Percentiles rank a stretch among this genome's conserved stretches.
These are phyloP conservation scores for Parus major DNA, from an alignment of 2,113 vertebrate species.

Conservation along the genomic window DNA sequence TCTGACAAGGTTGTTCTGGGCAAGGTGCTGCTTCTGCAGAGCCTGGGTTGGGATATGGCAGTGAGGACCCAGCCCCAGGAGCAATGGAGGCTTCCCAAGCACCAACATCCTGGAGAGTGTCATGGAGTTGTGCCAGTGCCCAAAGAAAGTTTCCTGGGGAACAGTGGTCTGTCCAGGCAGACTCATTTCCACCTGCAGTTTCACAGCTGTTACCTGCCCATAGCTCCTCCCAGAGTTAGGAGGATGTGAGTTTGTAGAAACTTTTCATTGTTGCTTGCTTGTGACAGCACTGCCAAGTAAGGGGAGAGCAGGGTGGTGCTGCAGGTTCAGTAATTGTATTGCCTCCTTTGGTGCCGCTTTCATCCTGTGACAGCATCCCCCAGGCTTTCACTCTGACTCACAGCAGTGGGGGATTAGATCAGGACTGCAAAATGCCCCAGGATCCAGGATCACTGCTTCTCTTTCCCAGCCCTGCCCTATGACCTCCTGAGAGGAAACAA, in stretches of 20 bases:
- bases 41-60: rapidly evolving
- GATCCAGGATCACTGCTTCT: not conserved
- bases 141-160: not conserved
- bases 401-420: not conserved
- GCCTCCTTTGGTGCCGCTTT: rapidly evolving
- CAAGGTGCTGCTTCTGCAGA: not conserved
- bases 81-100: not conserved
- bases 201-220: not conserved
- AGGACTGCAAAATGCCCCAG: not conserved
- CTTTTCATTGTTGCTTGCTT: not conserved
- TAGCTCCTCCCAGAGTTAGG: not conserved
- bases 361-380: too few species aligned
- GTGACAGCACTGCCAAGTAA: not conserved
- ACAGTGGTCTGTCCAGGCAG: not conserved
- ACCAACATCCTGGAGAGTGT: rapidly evolving
- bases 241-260: not conserved
- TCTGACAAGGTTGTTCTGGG: not conserved
- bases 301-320: not conserved
- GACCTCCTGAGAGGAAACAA: not conserved
- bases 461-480: not conserved
- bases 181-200: not conserved
- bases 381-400: not conserved
- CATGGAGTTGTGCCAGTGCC: not conserved
- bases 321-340: not conserved
- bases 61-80: not conserved